Evolutionary conservation across 2,797 vertebrate species (phyloP).

Genomic region (Ceyx erithaca): DNA sequence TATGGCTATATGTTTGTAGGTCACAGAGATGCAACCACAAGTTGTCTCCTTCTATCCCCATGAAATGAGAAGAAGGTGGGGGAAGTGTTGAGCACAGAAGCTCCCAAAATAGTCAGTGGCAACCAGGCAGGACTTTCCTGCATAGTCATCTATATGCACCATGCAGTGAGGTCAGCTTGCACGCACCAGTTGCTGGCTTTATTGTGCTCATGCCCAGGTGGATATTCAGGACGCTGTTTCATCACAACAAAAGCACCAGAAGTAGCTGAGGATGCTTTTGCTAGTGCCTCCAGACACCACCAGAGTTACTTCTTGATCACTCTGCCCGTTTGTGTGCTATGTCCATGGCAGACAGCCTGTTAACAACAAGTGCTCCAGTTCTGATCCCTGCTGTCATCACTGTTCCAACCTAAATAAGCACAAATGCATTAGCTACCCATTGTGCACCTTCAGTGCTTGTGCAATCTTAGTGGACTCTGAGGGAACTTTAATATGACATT

Average conservation of each 20-base stretch:
- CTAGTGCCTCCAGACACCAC: background rate
- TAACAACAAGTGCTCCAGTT: background rate
- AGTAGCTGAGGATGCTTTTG: background rate
- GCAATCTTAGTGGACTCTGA: background rate
- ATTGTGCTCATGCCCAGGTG: background rate
- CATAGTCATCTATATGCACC: background rate
- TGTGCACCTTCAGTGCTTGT: background rate
- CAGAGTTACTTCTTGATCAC: background rate
- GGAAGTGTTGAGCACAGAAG: background rate
- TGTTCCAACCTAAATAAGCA: background rate
- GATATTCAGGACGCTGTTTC: background rate
- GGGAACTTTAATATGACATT: background rate
- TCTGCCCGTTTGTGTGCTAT: background rate
- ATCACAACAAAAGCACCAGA: background rate
- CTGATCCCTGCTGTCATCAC: background rate
- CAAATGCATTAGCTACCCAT: background rate
- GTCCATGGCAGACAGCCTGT: background rate
- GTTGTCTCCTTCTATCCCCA: background rate
- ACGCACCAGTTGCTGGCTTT: rapidly evolving
- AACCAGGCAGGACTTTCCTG: background rate
- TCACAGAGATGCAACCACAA: background rate
- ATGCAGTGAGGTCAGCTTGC: background rate
- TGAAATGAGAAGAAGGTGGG: background rate
- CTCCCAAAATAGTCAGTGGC: background rate
- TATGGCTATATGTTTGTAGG: rapidly evolving